These are phyloP conservation scores for Kuschelorhynchus macadamiae DNA, from an alignment of 2,888 invertebrate species.

Conservation along the genomic window DNA sequence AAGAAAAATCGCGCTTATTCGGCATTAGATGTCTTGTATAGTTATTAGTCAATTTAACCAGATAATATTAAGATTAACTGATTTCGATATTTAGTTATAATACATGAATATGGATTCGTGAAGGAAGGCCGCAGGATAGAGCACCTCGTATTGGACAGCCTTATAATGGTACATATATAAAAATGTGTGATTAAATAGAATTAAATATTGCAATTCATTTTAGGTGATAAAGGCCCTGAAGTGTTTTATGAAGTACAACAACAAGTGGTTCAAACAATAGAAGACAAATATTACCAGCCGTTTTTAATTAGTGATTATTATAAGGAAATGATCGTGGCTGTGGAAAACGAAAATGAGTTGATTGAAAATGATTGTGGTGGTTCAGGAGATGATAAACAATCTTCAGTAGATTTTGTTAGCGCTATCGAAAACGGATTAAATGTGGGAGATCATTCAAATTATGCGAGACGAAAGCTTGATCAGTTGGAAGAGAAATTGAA, in stretches of 20 bases:
- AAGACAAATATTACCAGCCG: conserved; percentile 90
- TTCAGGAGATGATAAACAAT: conserved; percentile 71
- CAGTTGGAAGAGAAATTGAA: conserved; percentile 87
- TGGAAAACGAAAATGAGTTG: conserved; percentile 73
- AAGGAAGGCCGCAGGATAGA: too few species aligned
- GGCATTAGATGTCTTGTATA: too few species aligned
- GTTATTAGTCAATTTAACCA: too few species aligned
- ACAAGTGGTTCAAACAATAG: conserved; percentile 82
- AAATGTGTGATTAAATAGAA: too few species aligned
- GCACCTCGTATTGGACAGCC: too few species aligned
- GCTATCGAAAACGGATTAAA: conserved; percentile 72
- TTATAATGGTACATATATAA: too few species aligned
- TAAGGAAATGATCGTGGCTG: conserved; percentile 78
- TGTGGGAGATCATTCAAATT: conserved; percentile 87
- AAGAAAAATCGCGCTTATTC: too few species aligned
- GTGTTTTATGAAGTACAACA: conserved; percentile 91
- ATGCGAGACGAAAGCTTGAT: conserved; percentile 85
- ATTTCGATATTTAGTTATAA: too few species aligned
- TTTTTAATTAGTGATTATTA: conserved; percentile 91
- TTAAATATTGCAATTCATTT: too few species aligned
- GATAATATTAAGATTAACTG: too few species aligned
- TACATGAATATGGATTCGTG: too few species aligned
- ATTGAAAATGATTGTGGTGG: conserved; percentile 68
- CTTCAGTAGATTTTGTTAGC: conserved; percentile 72
- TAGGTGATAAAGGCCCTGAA: conserved; percentile 88